phyloP scores from a whole-genome alignment of 2,888 invertebrate genomes.

The Camptogramma bilineatum region DNA sequence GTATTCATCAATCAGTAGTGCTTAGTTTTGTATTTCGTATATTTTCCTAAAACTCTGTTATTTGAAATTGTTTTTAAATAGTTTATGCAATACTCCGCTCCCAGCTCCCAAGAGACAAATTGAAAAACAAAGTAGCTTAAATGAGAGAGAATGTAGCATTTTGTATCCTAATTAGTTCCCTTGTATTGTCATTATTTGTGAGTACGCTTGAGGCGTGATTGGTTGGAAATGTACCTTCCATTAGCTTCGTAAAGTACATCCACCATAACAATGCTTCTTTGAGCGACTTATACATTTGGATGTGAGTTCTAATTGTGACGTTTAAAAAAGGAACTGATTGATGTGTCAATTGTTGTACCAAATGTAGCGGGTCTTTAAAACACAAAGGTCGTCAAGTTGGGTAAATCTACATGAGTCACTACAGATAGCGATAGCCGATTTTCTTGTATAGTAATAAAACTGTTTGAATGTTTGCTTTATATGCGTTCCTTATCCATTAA shows the following conservation, averaged over 20 bases:
- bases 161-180: slow-evolving; percentile 8
- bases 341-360: slow-evolving; percentile 1
- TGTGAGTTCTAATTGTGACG: slow-evolving; percentile 7
- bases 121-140: neutral
- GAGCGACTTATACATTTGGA: slow-evolving; percentile 3
- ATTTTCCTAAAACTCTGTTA: neutral
- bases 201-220: slow-evolving; percentile 19
- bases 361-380: neutral
- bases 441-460: no score
- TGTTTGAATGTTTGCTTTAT: no score
- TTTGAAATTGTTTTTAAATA: neutral
- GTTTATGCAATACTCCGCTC: neutral
- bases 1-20: no score
- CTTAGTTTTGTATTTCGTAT: neutral
- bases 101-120: neutral
- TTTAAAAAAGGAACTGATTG: neutral
- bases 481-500: no score
- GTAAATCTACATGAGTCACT: no score
- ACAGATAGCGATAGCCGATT: no score
- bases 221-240: neutral
- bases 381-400: neutral
- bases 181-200: slow-evolving; percentile 17
- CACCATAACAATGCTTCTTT: slow-evolving; percentile 17
- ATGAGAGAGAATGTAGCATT: neutral
- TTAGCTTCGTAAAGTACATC: slow-evolving; percentile 3